These are phyloP conservation scores for Drosophila borborema DNA, from an alignment of 2,888 invertebrate genomes.

Conservation along the genomic window DNA sequence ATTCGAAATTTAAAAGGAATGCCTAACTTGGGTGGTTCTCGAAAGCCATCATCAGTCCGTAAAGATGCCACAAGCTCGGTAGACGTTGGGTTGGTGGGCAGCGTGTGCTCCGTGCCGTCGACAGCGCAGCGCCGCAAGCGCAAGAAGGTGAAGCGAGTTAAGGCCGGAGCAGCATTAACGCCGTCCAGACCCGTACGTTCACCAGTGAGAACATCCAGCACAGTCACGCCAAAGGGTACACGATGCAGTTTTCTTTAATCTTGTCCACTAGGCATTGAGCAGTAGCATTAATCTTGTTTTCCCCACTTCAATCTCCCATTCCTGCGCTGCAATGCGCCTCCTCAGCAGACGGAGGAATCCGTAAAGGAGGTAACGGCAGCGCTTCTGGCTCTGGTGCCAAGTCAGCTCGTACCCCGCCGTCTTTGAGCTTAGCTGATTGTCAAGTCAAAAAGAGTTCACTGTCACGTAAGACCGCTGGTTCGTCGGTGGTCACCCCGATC, in stretches of 20 bases:
- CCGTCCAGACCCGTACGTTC: conserved; percentile 9
- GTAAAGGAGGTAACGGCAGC: conserved; percentile 10
- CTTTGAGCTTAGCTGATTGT: conserved; percentile 21
- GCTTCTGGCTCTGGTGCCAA: conserved; percentile 27
- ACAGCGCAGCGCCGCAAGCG: conserved; percentile 8
- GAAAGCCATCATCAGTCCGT: conserved; percentile 12
- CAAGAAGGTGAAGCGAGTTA: conserved; percentile 19
- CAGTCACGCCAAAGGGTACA: conserved; percentile 26
- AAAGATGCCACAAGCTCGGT: neutral
- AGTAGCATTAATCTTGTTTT: conserved; percentile 42
- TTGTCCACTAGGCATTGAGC: conserved; percentile 25
- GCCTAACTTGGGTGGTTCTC: conserved; percentile 23
- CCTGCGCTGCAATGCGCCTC: conserved; percentile 19
- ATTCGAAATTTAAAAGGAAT: conserved; percentile 39
- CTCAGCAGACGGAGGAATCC: conserved; percentile 26
- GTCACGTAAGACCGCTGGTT: conserved; percentile 27
- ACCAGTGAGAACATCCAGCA: neutral
- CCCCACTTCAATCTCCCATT: conserved; percentile 27
- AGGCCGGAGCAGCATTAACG: conserved; percentile 30
- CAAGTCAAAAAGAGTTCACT: conserved; percentile 42
- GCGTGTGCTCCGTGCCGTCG: neutral
- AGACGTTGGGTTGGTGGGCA: neutral
- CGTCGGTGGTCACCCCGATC: neutral
- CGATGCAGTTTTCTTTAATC: neutral
- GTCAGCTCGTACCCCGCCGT: conserved; percentile 13